These are phyloP conservation scores for Tipula confusa DNA, from an alignment of 2,888 invertebrate genomes.

Conservation along the genomic window DNA sequence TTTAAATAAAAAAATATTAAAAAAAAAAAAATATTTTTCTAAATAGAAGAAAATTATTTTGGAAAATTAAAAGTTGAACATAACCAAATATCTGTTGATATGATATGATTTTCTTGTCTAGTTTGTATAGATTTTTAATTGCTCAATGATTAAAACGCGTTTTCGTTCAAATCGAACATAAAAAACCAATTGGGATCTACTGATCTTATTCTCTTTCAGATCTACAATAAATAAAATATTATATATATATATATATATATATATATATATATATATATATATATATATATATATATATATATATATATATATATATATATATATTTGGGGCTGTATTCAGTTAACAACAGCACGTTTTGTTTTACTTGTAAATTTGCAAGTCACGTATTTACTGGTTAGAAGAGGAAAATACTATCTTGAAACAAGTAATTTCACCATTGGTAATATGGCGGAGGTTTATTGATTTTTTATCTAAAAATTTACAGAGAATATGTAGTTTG, in stretches of 20 bases:
- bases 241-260: too few relatives aligned
- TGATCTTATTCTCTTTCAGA: background rate
- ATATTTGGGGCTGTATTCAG: background rate
- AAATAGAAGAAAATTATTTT: background rate
- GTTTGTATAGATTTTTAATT: background rate
- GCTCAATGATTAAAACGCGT: background rate
- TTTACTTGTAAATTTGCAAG: constrained; percentile 3
- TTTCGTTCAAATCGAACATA: background rate
- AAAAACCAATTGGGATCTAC: background rate
- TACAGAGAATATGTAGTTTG: background rate
- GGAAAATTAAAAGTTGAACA: background rate
- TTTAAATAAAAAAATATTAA: too few relatives aligned
- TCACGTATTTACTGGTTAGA: constrained; percentile 8
- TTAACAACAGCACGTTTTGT: constrained; percentile 12
- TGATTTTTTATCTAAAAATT: background rate
- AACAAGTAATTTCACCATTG: background rate
- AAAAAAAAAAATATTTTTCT: background rate
- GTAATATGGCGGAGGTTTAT: background rate
- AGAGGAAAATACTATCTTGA: background rate
- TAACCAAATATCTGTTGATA: background rate
- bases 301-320: too few relatives aligned
- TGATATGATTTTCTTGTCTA: background rate
- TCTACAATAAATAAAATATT: too few relatives aligned
- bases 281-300: too few relatives aligned
- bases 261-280: too few relatives aligned